Evolutionary conservation across 1,140 invertebrate species (phyloP), one percentile per base, ranked within the genome.

Genomic region (Oryzaephilus surinamensis): DNA sequence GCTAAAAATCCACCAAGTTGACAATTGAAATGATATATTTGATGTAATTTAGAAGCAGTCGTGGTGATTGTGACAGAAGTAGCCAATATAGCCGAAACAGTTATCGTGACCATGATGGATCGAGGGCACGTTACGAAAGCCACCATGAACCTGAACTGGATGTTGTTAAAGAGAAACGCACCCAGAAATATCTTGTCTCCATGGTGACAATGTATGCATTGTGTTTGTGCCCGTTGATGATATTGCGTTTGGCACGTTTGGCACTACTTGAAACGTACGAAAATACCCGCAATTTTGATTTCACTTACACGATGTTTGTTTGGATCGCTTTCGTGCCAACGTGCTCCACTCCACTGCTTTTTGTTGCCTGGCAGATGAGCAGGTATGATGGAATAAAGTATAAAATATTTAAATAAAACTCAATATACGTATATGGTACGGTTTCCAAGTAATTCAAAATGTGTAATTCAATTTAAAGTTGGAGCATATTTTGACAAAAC

Each of bases 311-410:
- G 17, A 69, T 74, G 41, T 77, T 81, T 43, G 73, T 81, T 4
- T 83, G 77, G 77, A 59, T 82, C 18, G 78, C 76, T 2, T 82
- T 81, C 43, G 52, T 80, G 20, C 77, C 79, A 18, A 78, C 76
- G 0, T 71, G 76, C 32, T 71, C 70, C 5, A 80, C 76, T 12
- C 79, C 80, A 0, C 57, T 70, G 23, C 57, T 82, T 14, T 81
- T 76, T 52, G 69, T 69, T 10, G 69, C 69, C 1, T 80, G 78
- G 71, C 66, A 73, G 32, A 71, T 80, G 63, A 76, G 70, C 43
- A 70, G 73, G 69, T 76, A 50, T 10, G 29, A 3, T n/a, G n/a
- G n/a, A n/a, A n/a, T n/a, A n/a, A n/a, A n/a, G n/a, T n/a, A n/a
- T n/a, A n/a, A n/a, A n/a, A n/a, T n/a, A n/a, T n/a, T n/a, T n/a